phyloP scores from a whole-genome alignment of 2,888 invertebrate genomes.

The Tineola bisselliella region DNA sequence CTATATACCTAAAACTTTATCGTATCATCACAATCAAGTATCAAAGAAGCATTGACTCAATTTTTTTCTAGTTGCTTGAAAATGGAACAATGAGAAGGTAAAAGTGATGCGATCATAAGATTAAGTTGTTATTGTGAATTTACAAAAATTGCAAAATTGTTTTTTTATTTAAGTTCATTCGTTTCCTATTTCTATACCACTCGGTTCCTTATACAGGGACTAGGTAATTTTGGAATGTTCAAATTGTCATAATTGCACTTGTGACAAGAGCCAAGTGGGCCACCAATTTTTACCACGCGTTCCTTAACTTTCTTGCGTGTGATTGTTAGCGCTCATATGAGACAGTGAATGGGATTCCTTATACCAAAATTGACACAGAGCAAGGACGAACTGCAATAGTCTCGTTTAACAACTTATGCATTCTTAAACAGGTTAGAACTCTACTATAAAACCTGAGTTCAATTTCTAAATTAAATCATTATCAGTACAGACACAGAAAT shows the following conservation, averaged over 20 bases:
- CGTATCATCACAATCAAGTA: conserved; percentile 33
- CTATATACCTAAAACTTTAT: conserved; percentile 20
- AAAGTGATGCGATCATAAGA: conserved; percentile 2
- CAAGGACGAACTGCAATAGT: conserved; percentile 9
- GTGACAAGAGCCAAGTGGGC: too few relatives aligned
- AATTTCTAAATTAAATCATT: conserved; percentile 15
- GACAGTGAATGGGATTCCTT: conserved; percentile 6
- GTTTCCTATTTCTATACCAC: too few relatives aligned
- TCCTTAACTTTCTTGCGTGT: background rate
- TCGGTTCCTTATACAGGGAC: too few relatives aligned
- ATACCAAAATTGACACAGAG: background rate
- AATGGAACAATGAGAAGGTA: conserved; percentile 16
- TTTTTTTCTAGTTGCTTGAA: conserved; percentile 25
- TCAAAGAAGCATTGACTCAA: conserved; percentile 32
- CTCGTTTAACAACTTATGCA: conserved; percentile 1
- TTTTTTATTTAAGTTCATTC: background rate
- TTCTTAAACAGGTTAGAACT: conserved; percentile 5
- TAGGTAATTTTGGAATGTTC: too few relatives aligned
- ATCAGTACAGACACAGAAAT: conserved; percentile 8
- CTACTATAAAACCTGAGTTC: conserved; percentile 8
- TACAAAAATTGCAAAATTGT: conserved; percentile 1
- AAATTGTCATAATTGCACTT: too few relatives aligned
- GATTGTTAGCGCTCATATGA: background rate
- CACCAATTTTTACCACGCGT: background rate
- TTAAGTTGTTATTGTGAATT: background rate